A percentile compares a stretch with the other conserved stretches of the same genome.
phyloP scores from a whole-genome alignment of 2,797 vertebrate species.

The Pygocentrus nattereri region DNA sequence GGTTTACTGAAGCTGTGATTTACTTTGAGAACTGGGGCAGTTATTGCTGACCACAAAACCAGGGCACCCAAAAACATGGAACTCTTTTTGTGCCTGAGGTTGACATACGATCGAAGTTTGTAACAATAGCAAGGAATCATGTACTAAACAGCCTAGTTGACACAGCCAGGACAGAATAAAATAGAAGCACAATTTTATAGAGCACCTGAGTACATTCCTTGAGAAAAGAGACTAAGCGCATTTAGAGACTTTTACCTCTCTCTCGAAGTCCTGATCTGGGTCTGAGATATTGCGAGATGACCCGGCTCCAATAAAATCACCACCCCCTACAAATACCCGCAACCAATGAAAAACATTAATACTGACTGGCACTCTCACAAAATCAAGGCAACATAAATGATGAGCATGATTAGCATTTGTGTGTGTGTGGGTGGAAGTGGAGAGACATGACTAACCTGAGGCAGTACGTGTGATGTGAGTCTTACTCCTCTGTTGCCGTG shows the following conservation, averaged over 20 bases:
- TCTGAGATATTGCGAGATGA: slow-evolving; percentile 89
- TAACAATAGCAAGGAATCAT: slow-evolving; percentile 27
- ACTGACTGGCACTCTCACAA: background rate
- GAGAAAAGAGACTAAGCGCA: background rate
- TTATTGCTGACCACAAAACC: slow-evolving; percentile 43
- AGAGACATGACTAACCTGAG: slow-evolving; percentile 79
- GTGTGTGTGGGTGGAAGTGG: background rate
- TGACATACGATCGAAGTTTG: slow-evolving; percentile 24
- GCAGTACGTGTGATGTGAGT: slow-evolving; percentile 91
- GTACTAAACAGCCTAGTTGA: background rate
- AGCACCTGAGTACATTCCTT: background rate
- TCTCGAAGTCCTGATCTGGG: slow-evolving; percentile 90
- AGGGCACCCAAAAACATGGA: slow-evolving; percentile 29
- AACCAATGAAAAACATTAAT: background rate
- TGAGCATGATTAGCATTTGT: slow-evolving; percentile 31
- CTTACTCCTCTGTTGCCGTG: slow-evolving; percentile 88
- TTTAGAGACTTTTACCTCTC: slow-evolving; percentile 82
- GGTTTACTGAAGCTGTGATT: background rate
- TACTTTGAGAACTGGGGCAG: slow-evolving; percentile 34
- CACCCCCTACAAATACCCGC: slow-evolving; percentile 69
- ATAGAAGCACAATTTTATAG: slow-evolving; percentile 15
- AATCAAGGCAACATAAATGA: background rate
- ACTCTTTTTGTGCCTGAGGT: slow-evolving; percentile 11
- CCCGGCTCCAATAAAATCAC: slow-evolving; percentile 83
- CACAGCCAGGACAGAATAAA: background rate